Percentiles rank a stretch among this genome's conserved stretches.
Conservation (phyloP, 2,888 invertebrate species). For the Melolontha melolontha region DNA sequence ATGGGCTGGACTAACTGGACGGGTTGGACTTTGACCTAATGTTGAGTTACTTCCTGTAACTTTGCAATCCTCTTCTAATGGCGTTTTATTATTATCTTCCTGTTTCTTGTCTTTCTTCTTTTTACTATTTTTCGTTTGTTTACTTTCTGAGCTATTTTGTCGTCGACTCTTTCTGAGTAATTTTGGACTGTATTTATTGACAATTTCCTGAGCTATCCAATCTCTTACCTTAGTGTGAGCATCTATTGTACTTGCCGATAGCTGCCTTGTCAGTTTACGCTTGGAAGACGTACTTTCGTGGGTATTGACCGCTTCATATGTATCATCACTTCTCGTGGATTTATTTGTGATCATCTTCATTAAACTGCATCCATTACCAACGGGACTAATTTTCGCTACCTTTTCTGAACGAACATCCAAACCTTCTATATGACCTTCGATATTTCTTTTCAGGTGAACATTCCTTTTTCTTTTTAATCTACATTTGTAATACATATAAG, state of each 20-base stretch:
- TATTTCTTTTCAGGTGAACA: constrained; percentile 64
- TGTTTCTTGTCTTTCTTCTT: constrained; percentile 54
- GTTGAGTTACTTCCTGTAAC: constrained; percentile 55
- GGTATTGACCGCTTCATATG: constrained; percentile 68
- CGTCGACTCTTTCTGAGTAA: constrained; percentile 69
- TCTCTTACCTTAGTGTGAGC: constrained; percentile 88
- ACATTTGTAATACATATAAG: constrained; percentile 76
- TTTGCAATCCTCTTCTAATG: constrained; percentile 34
- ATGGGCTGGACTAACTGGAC: constrained; percentile 61
- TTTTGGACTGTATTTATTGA: constrained; percentile 77
- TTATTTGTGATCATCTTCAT: constrained; percentile 68
- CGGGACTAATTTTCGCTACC: constrained; percentile 66
- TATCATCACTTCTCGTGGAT: constrained; percentile 67
- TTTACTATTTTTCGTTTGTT: constrained; percentile 56
- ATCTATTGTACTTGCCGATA: constrained; percentile 85
- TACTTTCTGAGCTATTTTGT: constrained; percentile 56
- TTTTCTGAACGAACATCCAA: constrained; percentile 54
- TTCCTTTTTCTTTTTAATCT: constrained; percentile 69
- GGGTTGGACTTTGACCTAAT: constrained; percentile 60
- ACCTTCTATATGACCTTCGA: constrained; percentile 51
- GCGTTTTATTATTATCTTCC: constrained; percentile 18
- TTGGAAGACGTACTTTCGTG: constrained; percentile 69
- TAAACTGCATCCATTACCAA: constrained; percentile 69
- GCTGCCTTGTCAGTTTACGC: constrained; percentile 77
- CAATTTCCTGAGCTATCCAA: constrained; percentile 86